Percentiles rank a stretch among this genome's conserved stretches.
Conservation (phyloP, 2,797 vertebrate species). For the Phataginus tricuspis region DNA sequence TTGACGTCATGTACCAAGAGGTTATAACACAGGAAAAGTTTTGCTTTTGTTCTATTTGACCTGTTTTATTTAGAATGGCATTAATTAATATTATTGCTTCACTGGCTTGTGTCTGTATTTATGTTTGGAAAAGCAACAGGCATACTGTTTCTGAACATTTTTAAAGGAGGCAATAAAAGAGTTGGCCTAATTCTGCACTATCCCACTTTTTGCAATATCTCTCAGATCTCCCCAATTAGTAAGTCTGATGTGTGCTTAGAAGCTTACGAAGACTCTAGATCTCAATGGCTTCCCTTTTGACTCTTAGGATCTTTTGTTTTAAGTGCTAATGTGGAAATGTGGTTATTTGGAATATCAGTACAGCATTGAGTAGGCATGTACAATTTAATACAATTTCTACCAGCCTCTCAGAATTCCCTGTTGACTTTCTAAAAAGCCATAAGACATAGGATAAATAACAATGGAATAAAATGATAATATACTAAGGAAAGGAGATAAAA, state of each 20-base stretch:
- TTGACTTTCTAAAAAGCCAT: background rate
- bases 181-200: constrained; percentile 3
- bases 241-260: background rate
- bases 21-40: background rate
- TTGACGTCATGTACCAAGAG: constrained; percentile 48
- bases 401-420: background rate
- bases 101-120: constrained; percentile 51
- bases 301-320: background rate
- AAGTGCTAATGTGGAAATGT: background rate
- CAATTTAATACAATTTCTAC: background rate
- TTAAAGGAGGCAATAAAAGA: constrained; percentile 39
- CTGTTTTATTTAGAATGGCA: constrained; percentile 59
- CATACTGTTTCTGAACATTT: background rate
- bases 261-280: background rate
- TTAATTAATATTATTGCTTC: constrained; percentile 62
- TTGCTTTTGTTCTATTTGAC: constrained; percentile 69
- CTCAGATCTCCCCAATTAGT: background rate
- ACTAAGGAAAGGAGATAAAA: background rate
- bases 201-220: background rate
- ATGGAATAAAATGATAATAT: background rate
- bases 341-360: background rate
- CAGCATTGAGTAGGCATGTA: background rate
- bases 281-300: background rate
- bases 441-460: background rate
- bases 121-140: constrained; percentile 56